These are phyloP conservation scores for Stenodema calcarata DNA, from an alignment of 2,888 invertebrate species.

Conservation along the genomic window DNA sequence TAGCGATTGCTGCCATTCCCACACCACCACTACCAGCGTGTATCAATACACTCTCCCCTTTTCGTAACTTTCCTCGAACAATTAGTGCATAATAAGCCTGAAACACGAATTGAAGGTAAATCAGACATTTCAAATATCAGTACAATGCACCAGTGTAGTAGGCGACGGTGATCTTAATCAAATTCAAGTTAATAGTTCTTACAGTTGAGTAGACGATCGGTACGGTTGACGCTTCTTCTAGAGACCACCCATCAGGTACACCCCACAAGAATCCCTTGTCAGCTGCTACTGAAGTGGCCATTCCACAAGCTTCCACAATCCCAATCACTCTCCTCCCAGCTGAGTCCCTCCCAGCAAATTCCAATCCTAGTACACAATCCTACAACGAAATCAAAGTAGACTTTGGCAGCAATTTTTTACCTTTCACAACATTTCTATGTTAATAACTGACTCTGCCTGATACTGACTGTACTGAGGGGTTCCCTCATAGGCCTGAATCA, in stretches of 20 bases:
- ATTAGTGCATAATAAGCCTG: conserved; percentile 85
- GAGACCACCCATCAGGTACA: conserved; percentile 84
- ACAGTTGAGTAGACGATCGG: conserved; percentile 93
- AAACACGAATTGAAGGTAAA: neutral
- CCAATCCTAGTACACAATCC: conserved; percentile 94
- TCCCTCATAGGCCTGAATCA: too few relatives aligned
- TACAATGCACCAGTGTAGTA: too few relatives aligned
- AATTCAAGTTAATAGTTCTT: too few relatives aligned
- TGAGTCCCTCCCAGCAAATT: conserved; percentile 85
- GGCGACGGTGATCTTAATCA: too few relatives aligned
- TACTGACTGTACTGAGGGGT: too few relatives aligned
- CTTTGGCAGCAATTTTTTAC: too few relatives aligned
- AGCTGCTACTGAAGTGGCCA: conserved; percentile 88
- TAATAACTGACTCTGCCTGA: too few relatives aligned
- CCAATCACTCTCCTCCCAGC: conserved; percentile 87
- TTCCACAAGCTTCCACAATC: conserved; percentile 85
- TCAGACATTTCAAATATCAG: too few relatives aligned
- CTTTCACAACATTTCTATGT: too few relatives aligned
- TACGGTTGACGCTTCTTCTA: conserved; percentile 93
- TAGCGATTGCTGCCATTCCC: conserved; percentile 94
- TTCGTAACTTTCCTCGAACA: conserved; percentile 83
- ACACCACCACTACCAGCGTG: conserved; percentile 97
- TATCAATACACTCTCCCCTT: conserved; percentile 86
- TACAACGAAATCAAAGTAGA: conserved; percentile 61
- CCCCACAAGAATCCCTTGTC: conserved; percentile 87